Base-by-base conservation (phyloP, 1,140 invertebrate species). In the Steinernema khuongi region DNA sequence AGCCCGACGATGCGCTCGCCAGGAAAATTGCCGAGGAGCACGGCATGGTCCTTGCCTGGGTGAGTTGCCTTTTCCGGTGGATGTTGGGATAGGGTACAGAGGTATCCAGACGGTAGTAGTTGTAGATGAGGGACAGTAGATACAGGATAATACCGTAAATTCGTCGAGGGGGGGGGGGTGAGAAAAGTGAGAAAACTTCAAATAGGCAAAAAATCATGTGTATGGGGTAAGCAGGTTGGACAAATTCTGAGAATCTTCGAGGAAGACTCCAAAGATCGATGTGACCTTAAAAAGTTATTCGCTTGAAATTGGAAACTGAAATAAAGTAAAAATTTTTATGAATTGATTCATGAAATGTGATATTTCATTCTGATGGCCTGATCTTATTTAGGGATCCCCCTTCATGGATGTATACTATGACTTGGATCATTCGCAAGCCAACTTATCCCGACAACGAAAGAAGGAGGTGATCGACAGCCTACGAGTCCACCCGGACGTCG, bases 401-500 rank as follows among this genome's bases (percentile, higher is more conserved):
- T 84, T 84, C 68, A 74, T 83, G 4, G 81, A 85, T 28, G 70
- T 78, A 29, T 79, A 81, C 69, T 83, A 83, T 60, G 77, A 85
- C 68, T 44, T 82, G 14, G 69, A 79, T 68, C 80, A 81, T 69
- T 50, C 75, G 32, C 22, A 81, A 32, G 32, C 68, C 31, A 67
- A 18, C 29, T 31, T 28, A 14, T 71, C 77, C 11, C 36, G 74
- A 19, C 67, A 79, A 28, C 44, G 70, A 44, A 85, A 83, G 43
- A 67, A 81, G 43, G 72, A 68, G 1, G 72, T 71, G 50, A 33
- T 80, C n/a, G 70, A 67, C 1, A 19, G 71, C 26, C 44, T 81
- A 1, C 72, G 74, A 29, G 60, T 69, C 30, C 74, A 78, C 70
- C 72, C 72, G 1, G 84, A 94, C 91, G 91, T 96, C 1, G 88